These are phyloP conservation scores for Theocolax elegans DNA, from an alignment of 1,140 invertebrate species.

Conservation along the genomic window DNA sequence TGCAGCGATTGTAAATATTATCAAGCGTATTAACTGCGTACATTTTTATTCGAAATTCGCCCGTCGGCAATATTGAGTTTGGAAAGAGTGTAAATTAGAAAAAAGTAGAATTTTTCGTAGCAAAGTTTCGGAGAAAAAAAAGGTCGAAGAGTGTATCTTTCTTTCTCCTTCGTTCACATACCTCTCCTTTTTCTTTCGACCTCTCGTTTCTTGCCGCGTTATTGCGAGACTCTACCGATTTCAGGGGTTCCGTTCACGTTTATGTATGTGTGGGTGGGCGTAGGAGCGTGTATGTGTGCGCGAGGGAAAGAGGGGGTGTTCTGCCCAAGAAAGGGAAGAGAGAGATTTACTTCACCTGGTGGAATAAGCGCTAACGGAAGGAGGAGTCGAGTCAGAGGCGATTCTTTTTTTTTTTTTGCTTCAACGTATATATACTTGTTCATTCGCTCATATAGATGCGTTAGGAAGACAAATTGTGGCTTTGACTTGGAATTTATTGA, in stretches of 20 bases:
- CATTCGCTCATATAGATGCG: constrained; percentile 10
- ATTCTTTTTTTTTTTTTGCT: background rate
- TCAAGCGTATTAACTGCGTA: too few species aligned
- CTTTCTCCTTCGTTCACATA: background rate
- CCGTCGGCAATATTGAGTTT: constrained; percentile 51
- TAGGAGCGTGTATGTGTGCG: background rate
- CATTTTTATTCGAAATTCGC: too few species aligned
- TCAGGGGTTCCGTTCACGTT: background rate
- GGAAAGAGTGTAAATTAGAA: constrained; percentile 60
- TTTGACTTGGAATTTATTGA: constrained; percentile 11
- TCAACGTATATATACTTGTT: background rate
- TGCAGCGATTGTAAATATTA: too few species aligned
- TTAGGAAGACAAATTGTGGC: constrained; percentile 12
- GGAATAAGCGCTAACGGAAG: background rate
- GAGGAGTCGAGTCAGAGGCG: too few species aligned
- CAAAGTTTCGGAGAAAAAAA: constrained; percentile 51
- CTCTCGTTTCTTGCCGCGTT: background rate
- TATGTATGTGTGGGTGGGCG: background rate
- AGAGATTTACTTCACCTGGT: constrained; percentile 27
- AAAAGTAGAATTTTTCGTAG: constrained; percentile 54
- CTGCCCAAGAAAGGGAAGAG: background rate
- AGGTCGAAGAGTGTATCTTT: too few species aligned
- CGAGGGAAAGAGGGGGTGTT: background rate
- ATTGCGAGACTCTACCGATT: background rate
- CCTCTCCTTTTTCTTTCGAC: background rate